Evolutionary conservation across 2,113 vertebrate genomes (phyloP), one percentile per base, ranked within the genome.

Genomic region (Rhea pennata): DNA sequence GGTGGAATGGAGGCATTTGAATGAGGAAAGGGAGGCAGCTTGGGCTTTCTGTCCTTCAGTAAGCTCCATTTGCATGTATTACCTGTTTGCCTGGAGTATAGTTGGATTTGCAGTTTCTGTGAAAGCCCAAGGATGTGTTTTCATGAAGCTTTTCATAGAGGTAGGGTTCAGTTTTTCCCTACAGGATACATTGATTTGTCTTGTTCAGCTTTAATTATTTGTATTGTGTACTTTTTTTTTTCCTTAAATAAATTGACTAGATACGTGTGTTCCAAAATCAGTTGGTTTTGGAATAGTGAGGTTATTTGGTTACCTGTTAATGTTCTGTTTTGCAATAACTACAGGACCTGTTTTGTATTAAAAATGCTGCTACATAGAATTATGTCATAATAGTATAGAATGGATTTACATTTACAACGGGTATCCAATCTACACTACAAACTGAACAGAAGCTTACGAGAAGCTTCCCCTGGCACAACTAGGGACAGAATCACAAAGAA

Each of bases 51-150:
- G 29, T 53, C 42, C 36, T 67, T 91, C 46, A n/a, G 15, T 62
- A 70, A 88, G 22, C 33, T 66, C 24, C 1, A 0, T 7, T 26
- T 44, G 27, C 9, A 5, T 0, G 0, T 29, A 1, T 26, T 26
- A 10, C 0, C 5, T 44, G 26, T 48, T 86, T 84, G 33, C 73
- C 33, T 84, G 77, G 59, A 71, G 59, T 58, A 22, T 8, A 0
- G 1, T 3, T 51, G 78, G 39, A 79, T 61, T 69, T 87, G 23
- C 1, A 0, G 2, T 84, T 78, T 81, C 53, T 71, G 9, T 54
- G 62, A 78, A 84, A 20, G 53, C 19, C 31, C 40, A 74, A 71
- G 36, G 16, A 9, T 10, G 7, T 20, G 6, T 46, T 48, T 82
- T 91, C 24, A 61, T 29, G 5, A 56, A 75, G 82, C 39, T 9